Conservation (phyloP, 2,113 vertebrate genomes). For the Phaethornis superciliosus region DNA sequence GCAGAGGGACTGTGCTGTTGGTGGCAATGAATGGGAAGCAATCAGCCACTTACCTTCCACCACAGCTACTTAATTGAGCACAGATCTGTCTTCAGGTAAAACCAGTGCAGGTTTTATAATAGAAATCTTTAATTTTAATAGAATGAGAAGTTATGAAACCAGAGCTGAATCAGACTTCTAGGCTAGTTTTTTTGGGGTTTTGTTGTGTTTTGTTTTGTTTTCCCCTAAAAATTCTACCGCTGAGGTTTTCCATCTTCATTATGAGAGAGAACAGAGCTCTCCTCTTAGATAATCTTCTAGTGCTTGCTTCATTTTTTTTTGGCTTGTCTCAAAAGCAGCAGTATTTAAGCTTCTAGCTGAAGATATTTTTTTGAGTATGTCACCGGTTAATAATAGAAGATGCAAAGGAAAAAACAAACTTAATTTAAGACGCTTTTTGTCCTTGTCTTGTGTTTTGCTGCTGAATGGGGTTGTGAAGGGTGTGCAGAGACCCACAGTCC, state of each 20-base stretch:
- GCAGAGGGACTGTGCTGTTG: neutral
- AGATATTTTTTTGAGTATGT: neutral
- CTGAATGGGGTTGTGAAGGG: neutral
- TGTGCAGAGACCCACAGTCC: neutral
- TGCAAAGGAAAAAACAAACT: neutral
- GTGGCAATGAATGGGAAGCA: fast-evolving
- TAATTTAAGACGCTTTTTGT: neutral
- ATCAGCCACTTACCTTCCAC: neutral
- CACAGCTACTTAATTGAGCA: neutral
- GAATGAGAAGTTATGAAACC: neutral
- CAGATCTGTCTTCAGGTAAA: neutral
- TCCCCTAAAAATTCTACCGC: neutral
- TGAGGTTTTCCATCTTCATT: neutral
- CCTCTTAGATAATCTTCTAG: neutral
- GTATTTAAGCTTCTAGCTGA: neutral
- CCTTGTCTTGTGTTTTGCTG: neutral
- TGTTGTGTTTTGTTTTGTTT: neutral
- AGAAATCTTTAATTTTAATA: neutral
- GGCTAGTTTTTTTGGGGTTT: neutral
- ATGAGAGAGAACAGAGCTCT: neutral
- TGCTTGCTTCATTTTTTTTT: neutral
- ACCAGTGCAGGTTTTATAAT: neutral
- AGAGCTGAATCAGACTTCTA: neutral
- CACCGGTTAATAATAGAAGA: neutral
- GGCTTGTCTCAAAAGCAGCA: neutral